phyloP scores from a whole-genome alignment of 30 jellyfish, hydroid and myxozoan genomes.

The Aurelia aurita complex sp. Pacific region DNA sequence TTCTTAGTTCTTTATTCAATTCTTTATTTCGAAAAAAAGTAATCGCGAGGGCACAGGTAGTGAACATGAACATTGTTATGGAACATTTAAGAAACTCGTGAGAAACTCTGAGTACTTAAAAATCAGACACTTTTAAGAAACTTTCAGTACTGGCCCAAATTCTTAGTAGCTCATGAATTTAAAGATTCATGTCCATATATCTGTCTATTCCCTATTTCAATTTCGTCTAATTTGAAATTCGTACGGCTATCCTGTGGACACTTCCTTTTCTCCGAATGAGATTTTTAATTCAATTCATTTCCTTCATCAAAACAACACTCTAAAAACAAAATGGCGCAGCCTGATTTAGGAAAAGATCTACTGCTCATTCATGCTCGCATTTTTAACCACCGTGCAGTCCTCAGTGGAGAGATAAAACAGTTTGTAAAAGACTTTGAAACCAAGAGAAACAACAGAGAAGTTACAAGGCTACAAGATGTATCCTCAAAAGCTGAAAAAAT shows the following conservation, averaged over 20 bases:
- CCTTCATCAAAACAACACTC: not conserved
- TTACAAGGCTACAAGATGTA: conserved; percentile 40
- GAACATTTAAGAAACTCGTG: too few species aligned
- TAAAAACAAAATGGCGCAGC: conserved; percentile 58
- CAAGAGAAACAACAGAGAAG: conserved; percentile 65
- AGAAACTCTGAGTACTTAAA: too few species aligned
- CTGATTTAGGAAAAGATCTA: conserved; percentile 63
- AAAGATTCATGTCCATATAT: too few species aligned
- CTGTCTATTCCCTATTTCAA: not conserved
- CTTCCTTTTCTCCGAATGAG: conserved; percentile 4
- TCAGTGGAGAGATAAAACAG: conserved; percentile 44
- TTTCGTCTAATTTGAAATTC: not conserved
- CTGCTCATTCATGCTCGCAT: conserved; percentile 57
- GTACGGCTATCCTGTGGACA: too few species aligned
- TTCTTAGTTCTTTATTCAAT: too few species aligned
- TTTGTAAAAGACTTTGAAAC: conserved; percentile 65
- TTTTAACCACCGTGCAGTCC: conserved; percentile 64
- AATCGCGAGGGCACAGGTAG: too few species aligned
- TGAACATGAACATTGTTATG: too few species aligned
- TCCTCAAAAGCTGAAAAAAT: conserved; percentile 25
- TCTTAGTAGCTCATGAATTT: too few species aligned
- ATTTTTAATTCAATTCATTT: conserved; percentile 9
- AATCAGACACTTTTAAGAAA: too few species aligned
- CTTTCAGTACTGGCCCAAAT: too few species aligned
- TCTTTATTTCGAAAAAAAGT: too few species aligned